These are phyloP conservation scores for Galemys pyrenaicus DNA, from an alignment of 2,113 vertebrate species.

Conservation along the genomic window DNA sequence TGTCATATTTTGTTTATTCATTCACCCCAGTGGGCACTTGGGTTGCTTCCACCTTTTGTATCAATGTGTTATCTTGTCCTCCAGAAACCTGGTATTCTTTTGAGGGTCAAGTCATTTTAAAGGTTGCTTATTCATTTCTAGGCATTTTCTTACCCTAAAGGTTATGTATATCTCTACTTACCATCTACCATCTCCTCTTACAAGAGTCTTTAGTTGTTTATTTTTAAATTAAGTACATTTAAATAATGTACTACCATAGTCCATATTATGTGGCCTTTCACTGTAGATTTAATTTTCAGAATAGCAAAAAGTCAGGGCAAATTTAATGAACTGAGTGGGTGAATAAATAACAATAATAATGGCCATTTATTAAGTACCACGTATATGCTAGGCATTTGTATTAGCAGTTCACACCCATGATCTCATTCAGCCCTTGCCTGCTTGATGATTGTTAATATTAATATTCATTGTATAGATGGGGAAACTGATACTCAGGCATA, in stretches of 20 bases:
- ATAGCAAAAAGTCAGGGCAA: not conserved
- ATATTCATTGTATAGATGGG: not conserved
- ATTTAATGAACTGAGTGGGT: not conserved
- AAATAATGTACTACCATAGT: not conserved
- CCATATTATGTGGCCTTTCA: not conserved
- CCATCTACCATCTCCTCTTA: not conserved
- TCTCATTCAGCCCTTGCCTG: not conserved
- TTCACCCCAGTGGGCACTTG: not conserved
- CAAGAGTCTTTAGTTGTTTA: not conserved
- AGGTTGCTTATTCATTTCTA: constrained; percentile 5
- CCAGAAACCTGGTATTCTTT: not conserved
- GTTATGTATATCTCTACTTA: not conserved
- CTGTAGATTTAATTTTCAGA: not conserved
- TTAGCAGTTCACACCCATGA: not conserved
- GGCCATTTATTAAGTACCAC: not conserved
- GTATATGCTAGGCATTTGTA: not conserved
- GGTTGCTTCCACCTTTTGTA: not conserved
- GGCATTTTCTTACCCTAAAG: not conserved
- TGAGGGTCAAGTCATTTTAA: constrained; percentile 24
- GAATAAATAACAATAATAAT: not conserved
- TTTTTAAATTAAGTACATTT: constrained; percentile 7
- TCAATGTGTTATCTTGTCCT: not conserved
- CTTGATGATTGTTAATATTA: not conserved
- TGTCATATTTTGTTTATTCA: not conserved
- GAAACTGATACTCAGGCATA: not conserved